Percentiles rank a stretch among this genome's conserved stretches.
Conservation (phyloP, 2,888 invertebrate genomes). For the Cremastobaeus sp. region DNA sequence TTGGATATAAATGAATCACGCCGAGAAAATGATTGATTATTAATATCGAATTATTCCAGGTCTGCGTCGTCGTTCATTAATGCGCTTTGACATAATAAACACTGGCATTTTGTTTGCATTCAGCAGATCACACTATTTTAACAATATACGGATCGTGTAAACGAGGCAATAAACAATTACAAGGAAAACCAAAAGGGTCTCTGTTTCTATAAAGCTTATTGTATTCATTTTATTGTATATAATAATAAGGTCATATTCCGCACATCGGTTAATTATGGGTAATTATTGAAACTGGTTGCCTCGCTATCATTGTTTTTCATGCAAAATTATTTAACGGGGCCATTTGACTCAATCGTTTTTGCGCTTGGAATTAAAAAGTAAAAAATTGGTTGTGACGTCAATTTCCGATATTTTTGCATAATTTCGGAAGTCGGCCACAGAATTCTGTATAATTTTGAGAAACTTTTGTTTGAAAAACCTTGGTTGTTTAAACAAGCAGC, state of each 20-base stretch:
- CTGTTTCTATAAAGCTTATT: constrained; percentile 49
- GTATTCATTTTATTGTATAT: constrained; percentile 44
- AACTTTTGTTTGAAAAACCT: not conserved
- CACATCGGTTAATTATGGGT: constrained; percentile 34
- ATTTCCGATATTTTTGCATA: no score
- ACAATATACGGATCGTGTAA: constrained; percentile 56
- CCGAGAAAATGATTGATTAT: constrained; percentile 44
- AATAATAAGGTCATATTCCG: constrained; percentile 42
- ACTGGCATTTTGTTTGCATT: constrained; percentile 47
- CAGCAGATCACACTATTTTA: constrained; percentile 48
- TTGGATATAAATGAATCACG: constrained; percentile 40
- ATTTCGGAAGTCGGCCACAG: no score
- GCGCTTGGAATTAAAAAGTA: constrained; percentile 15
- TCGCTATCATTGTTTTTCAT: constrained; percentile 29
- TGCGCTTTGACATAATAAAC: constrained; percentile 44
- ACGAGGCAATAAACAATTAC: constrained; percentile 56
- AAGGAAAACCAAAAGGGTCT: constrained; percentile 34
- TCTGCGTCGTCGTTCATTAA: constrained; percentile 28
- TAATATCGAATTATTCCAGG: constrained; percentile 37
- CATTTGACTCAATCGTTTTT: constrained; percentile 9
- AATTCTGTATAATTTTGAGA: not conserved
- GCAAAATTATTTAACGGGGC: constrained; percentile 28
- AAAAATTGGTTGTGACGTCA: constrained; percentile 10
- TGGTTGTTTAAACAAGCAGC: constrained; percentile 1
- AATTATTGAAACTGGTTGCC: constrained; percentile 49